phyloP scores from a whole-genome alignment of 2,888 invertebrate species.

The Hypolimnas misippus region DNA sequence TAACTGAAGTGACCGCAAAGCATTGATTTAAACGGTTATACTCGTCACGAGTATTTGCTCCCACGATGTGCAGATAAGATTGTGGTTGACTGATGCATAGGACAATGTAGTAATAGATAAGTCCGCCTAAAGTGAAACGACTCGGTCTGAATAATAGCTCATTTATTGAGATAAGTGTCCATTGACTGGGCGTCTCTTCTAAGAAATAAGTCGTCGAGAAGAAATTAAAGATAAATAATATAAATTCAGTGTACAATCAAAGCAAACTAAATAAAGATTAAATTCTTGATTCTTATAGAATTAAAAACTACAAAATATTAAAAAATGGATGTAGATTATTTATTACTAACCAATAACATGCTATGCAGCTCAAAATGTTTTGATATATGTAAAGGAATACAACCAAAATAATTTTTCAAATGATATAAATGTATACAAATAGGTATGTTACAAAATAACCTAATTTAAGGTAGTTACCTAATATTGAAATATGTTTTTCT shows the following conservation, averaged over 20 bases:
- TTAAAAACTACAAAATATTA: too few relatives aligned
- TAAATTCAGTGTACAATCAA: neutral
- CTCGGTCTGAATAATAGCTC: conserved; percentile 64
- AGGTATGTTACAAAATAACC: too few relatives aligned
- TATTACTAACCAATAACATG: too few relatives aligned
- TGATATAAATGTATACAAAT: too few relatives aligned
- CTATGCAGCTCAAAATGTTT: too few relatives aligned
- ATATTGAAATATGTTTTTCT: too few relatives aligned
- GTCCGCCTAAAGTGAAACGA: conserved; percentile 63
- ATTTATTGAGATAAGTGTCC: conserved; percentile 78
- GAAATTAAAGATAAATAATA: conserved; percentile 2
- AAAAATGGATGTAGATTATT: too few relatives aligned
- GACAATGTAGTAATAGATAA: conserved; percentile 78
- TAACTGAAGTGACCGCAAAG: conserved; percentile 49
- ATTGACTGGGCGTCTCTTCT: conserved; percentile 45
- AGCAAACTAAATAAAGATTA: neutral
- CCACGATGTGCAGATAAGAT: conserved; percentile 80
- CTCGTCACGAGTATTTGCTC: conserved; percentile 60
- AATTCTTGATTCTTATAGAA: too few relatives aligned
- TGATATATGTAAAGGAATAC: too few relatives aligned
- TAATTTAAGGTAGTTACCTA: too few relatives aligned
- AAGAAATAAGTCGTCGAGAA: conserved; percentile 18
- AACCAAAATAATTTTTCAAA: too few relatives aligned
- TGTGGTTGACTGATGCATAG: conserved; percentile 77
- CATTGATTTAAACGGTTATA: conserved; percentile 52